Percentiles rank a stretch among this genome's conserved stretches.
Conservation (phyloP, 1,140 invertebrate species). For the Drosophila grimshawi region DNA sequence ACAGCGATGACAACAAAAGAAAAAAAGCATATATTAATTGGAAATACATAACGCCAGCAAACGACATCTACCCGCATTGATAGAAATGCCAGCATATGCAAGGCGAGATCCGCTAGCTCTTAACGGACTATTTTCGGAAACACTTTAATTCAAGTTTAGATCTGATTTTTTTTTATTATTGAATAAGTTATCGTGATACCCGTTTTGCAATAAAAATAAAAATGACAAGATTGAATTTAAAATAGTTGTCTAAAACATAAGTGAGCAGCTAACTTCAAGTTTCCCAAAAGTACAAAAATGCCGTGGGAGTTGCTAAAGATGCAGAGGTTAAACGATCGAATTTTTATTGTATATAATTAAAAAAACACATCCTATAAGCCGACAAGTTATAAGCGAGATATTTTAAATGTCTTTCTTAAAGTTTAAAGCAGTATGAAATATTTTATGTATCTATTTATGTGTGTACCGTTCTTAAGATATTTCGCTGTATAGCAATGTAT, state of each 20-base stretch:
- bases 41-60: slow-evolving; percentile 32
- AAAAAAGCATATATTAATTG: slow-evolving; percentile 39
- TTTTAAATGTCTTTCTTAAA: too few species aligned
- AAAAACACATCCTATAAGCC: too few species aligned
- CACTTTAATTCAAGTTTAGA: not conserved
- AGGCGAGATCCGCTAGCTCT: slow-evolving; percentile 9
- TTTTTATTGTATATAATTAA: too few species aligned
- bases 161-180: not conserved
- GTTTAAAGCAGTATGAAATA: too few species aligned
- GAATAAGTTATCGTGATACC: not conserved
- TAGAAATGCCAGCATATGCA: slow-evolving; percentile 28
- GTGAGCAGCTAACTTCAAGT: not conserved
- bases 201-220: not conserved
- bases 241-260: not conserved
- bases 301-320: not conserved
- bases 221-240: not conserved
- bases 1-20: slow-evolving; percentile 10
- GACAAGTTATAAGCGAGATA: too few species aligned
- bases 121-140: not conserved
- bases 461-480: too few species aligned
- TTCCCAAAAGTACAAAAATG: not conserved
- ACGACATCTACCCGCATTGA: slow-evolving; percentile 29
- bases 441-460: too few species aligned
- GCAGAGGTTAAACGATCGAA: not conserved
- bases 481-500: too few species aligned